These are phyloP conservation scores for Hippoglossus stenolepis DNA, from an alignment of 2,113 vertebrate genomes.

Conservation along the genomic window DNA sequence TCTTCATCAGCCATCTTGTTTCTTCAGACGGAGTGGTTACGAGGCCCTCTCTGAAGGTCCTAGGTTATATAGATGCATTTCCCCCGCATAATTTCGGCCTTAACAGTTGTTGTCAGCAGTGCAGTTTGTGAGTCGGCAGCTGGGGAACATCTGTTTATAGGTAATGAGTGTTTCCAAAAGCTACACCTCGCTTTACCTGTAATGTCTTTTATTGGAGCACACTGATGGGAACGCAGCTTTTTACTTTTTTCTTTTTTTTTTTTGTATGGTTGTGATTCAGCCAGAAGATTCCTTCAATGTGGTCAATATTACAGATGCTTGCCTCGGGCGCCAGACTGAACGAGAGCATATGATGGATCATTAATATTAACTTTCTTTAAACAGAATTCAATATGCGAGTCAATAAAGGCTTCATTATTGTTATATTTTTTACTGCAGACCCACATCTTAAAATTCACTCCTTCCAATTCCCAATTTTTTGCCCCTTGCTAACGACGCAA, in stretches of 20 bases:
- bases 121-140: conserved; percentile 76
- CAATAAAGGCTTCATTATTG: conserved; percentile 68
- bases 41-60: conserved; percentile 79
- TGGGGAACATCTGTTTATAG: conserved; percentile 83
- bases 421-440: conserved; percentile 53
- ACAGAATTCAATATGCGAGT: conserved; percentile 72
- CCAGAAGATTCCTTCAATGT: conserved; percentile 60
- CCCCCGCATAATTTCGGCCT: conserved; percentile 68
- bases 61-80: conserved; percentile 73
- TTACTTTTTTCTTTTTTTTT: conserved; percentile 59
- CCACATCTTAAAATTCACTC: conserved; percentile 27
- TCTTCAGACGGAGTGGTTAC: conserved; percentile 82
- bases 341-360: conserved; percentile 71
- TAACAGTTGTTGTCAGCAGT: conserved; percentile 79
- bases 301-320: conserved; percentile 60
- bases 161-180: conserved; percentile 76
- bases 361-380: conserved; percentile 80
- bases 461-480: not conserved
- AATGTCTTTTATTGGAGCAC: conserved; percentile 76
- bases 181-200: conserved; percentile 80
- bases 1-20: conserved; percentile 86
- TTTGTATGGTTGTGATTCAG: conserved; percentile 68
- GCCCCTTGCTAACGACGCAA: conserved; percentile 8
- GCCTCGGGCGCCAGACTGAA: conserved; percentile 56
- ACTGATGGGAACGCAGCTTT: conserved; percentile 70